A percentile compares a stretch with the other conserved stretches of the same genome.
These are phyloP conservation scores for Spinibarbus caldwelli DNA, from an alignment of 2,797 vertebrate genomes.

Conservation along the genomic window DNA sequence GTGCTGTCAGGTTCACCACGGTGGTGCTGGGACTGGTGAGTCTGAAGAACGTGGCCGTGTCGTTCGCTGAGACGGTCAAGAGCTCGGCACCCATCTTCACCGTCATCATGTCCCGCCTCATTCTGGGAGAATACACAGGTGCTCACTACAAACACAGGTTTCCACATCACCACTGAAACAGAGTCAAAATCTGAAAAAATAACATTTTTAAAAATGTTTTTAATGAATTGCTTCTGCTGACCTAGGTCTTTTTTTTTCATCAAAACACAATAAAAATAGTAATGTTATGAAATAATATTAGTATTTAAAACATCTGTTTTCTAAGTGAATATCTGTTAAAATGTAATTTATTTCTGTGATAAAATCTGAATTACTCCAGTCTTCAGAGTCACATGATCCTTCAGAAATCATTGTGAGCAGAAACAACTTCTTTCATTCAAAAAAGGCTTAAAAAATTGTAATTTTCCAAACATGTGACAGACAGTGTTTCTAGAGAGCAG, in stretches of 20 bases:
- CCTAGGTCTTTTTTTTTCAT: too few relatives aligned
- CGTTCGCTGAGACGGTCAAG: slow-evolving; percentile 96
- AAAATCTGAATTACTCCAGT: not conserved
- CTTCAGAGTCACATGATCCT: not conserved
- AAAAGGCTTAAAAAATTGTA: too few relatives aligned
- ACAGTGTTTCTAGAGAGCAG: not conserved
- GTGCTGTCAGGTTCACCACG: slow-evolving; percentile 84
- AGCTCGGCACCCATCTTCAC: slow-evolving; percentile 97
- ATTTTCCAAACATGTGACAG: not conserved
- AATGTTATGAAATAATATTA: too few relatives aligned
- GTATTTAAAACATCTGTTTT: too few relatives aligned
- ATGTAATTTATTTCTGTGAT: too few relatives aligned
- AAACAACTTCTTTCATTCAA: not conserved
- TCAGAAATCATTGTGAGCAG: not conserved
- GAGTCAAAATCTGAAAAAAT: accelerated
- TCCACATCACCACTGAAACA: not conserved
- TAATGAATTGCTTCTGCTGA: too few relatives aligned
- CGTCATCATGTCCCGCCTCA: slow-evolving; percentile 95
- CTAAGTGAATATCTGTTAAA: too few relatives aligned
- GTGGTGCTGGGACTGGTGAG: slow-evolving; percentile 96
- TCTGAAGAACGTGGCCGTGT: slow-evolving; percentile 95
- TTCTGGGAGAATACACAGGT: slow-evolving; percentile 96
- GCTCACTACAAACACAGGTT: not conserved
- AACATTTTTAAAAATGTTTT: not conserved
- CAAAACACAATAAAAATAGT: too few relatives aligned